phyloP scores from a whole-genome alignment of 1,140 invertebrate species.

The Harlomillsia oculata region DNA sequence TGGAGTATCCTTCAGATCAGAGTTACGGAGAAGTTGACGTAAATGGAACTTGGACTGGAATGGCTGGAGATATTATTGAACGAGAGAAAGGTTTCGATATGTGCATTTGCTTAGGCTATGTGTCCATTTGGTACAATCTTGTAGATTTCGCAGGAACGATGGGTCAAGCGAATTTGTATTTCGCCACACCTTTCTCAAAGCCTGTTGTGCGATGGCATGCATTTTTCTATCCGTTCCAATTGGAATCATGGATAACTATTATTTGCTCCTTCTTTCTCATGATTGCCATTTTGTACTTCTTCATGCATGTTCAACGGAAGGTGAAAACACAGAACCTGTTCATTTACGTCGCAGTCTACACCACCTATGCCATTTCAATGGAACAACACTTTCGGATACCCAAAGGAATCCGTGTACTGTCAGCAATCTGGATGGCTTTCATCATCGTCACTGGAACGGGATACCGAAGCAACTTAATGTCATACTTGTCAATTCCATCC shows the following conservation, averaged over 20 bases:
- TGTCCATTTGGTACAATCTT: not conserved
- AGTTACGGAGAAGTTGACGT: not conserved
- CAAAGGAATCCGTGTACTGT: not conserved
- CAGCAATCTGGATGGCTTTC: not conserved
- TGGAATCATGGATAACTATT: not conserved
- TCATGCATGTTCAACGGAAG: too few relatives aligned
- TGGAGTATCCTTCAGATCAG: not conserved
- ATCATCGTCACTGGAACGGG: not conserved
- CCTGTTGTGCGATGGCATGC: not conserved
- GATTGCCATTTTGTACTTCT: too few relatives aligned
- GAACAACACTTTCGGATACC: not conserved
- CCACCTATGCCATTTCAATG: not conserved
- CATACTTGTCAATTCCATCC: not conserved
- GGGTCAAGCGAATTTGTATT: not conserved
- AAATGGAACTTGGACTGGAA: not conserved
- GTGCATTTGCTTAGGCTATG: not conserved
- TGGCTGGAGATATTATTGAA: constrained; percentile 32
- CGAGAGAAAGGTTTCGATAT: not conserved
- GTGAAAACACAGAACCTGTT: too few relatives aligned
- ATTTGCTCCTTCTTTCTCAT: not conserved
- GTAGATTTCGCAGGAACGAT: not conserved
- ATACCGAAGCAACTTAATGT: not conserved
- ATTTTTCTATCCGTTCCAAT: not conserved
- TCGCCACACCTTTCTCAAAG: not conserved
- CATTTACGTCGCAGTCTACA: not conserved